Evolutionary conservation across 30 jellyfish, hydroid and myxozoan genomes (phyloP).

Genomic region (Hydra vulgaris): DNA sequence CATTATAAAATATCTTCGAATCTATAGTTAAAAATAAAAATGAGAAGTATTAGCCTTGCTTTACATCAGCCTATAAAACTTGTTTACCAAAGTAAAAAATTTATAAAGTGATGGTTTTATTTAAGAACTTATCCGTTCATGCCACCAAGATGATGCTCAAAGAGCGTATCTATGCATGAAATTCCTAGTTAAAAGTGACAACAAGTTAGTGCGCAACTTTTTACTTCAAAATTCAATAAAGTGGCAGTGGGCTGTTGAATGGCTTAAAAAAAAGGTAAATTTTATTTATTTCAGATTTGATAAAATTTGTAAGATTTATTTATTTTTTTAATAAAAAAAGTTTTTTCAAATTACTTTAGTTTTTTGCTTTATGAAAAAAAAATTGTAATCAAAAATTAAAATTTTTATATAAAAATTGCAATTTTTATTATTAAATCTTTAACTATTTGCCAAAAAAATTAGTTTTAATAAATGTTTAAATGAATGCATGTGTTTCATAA

Average conservation of each 20-base stretch:
- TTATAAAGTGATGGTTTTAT: no score
- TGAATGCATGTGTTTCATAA: no score
- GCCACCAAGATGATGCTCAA: slow-evolving; percentile 69
- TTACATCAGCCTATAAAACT: no score
- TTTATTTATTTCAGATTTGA: not conserved
- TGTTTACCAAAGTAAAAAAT: no score
- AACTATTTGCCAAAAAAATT: no score
- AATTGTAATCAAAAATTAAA: not conserved
- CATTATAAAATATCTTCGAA: no score
- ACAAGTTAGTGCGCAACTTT: slow-evolving; percentile 46
- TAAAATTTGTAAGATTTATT: no score
- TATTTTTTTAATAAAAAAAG: not conserved
- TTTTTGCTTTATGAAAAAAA: not conserved
- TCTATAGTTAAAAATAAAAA: no score
- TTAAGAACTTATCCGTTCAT: slow-evolving; percentile 30
- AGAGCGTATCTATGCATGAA: slow-evolving; percentile 92
- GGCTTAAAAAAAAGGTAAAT: slow-evolving; percentile 83
- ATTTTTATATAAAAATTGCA: not conserved
- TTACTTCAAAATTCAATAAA: slow-evolving; percentile 38
- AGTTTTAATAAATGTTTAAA: no score
- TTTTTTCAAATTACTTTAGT: not conserved
- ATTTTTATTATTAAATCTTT: no score
- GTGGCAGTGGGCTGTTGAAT: slow-evolving; percentile 97
- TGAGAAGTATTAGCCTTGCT: no score
- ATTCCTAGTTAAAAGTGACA: slow-evolving; percentile 43